Evolutionary conservation across 1,140 invertebrate genomes (phyloP), one percentile per base, ranked within the genome.

Genomic region (Zaprionus capensis): DNA sequence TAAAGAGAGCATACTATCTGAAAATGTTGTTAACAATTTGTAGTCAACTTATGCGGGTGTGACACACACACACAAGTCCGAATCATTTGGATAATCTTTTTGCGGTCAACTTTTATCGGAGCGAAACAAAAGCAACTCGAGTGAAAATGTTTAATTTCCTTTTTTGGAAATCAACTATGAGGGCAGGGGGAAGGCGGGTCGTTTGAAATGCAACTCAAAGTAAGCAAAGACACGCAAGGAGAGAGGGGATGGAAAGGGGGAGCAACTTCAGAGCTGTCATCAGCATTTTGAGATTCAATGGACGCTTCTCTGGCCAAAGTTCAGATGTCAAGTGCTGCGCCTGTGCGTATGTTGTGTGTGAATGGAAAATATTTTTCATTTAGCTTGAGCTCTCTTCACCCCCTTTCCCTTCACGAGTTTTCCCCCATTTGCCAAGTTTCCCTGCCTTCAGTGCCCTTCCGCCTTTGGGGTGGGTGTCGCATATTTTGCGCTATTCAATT

Each of bases 401-500:
- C 62, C 5, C 7, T 3, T 11, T 11, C 9, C 31, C 31, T 11
- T 34, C 9, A 4, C 31, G 9, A 11, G 38, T n/a, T 41, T 24
- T 26, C 0, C 34, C 26, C 24, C 41, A 49, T 11, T 51, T 26
- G 1, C 36, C 15, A 11, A 5, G 20, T 9, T 44, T 6, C 41
- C 41, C 64, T 73, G 53, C 26, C 15, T 12, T 26, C 44, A 7
- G 41, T 49, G 17, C 1, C 4, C 7, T 17, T 44, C 41, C 2
- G 9, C 2, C 6, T 46, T 44, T 17, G 15, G 38, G 59, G 20
- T 49, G 49, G 49, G 57, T 68, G 75, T 66, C 70, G 79, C 85
- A 88, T 90, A 88, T 85, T 90, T 88, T 64, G 69, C 71, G 81
- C 69, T 85, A 88, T 88, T 88, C 85, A 90, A 88, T 88, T 79